phyloP scores from a whole-genome alignment of 2,797 vertebrate species.

The Hemitrygon akajei region DNA sequence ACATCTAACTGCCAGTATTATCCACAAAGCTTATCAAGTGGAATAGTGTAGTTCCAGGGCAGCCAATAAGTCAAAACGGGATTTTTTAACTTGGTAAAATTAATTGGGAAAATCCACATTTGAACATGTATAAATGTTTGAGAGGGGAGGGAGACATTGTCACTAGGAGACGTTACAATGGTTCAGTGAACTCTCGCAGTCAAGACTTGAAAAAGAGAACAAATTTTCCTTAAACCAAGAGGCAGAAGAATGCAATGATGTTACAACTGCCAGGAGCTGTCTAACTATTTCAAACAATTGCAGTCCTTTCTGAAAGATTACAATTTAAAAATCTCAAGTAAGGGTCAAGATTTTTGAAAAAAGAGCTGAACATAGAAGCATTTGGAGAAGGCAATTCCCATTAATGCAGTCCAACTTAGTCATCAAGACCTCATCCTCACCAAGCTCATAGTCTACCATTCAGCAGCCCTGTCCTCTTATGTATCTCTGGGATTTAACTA shows the following conservation, averaged over 20 bases:
- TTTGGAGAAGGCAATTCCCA: not conserved
- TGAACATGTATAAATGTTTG: too few species aligned
- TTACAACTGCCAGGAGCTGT: not conserved
- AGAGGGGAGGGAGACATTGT: not conserved
- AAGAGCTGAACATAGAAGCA: not conserved
- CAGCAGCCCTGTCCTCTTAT: too few species aligned
- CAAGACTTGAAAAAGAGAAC: too few species aligned
- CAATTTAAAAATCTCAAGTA: not conserved
- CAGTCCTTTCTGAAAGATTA: not conserved
- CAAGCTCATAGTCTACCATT: too few species aligned
- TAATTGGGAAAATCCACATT: not conserved
- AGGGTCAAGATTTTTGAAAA: not conserved
- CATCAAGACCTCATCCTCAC: too few species aligned
- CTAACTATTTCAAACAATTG: not conserved
- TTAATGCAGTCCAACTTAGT: not conserved
- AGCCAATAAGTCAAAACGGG: not conserved
- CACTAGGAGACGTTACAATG: too few species aligned
- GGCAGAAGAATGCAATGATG: too few species aligned
- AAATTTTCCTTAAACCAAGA: too few species aligned
- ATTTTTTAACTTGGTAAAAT: not conserved
- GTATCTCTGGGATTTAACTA: too few species aligned
- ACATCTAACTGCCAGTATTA: not conserved
- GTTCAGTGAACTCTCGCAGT: too few species aligned
- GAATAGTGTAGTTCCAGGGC: not conserved
- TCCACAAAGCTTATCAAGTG: constrained; percentile 4